Conservation (phyloP, 1,140 invertebrate genomes). For the Zophobas morio region DNA sequence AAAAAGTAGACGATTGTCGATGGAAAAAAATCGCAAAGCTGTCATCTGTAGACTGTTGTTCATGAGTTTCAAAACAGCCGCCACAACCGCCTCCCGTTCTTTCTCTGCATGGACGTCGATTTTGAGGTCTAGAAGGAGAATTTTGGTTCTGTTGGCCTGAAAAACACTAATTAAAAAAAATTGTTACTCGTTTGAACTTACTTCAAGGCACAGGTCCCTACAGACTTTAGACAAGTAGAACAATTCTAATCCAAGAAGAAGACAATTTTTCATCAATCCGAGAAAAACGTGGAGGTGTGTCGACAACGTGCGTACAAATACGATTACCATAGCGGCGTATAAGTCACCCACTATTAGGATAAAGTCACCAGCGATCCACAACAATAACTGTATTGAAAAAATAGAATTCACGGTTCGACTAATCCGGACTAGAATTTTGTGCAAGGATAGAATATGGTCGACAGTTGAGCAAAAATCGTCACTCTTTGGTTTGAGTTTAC, state of each 20-base stretch:
- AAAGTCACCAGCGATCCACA: constrained; percentile 20
- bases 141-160: constrained; percentile 37
- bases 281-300: neutral
- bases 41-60: constrained; percentile 34
- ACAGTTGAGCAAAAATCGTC: neutral
- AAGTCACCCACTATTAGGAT: constrained; percentile 31
- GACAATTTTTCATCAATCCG: neutral
- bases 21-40: constrained; percentile 17
- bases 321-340: constrained; percentile 11
- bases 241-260: neutral
- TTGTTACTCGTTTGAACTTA: too few species aligned
- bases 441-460: constrained; percentile 14
- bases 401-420: constrained; percentile 19
- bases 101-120: constrained; percentile 32
- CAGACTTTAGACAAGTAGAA: neutral
- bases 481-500: too few species aligned
- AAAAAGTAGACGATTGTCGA: constrained; percentile 1
- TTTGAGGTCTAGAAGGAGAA: constrained; percentile 13
- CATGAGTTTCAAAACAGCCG: constrained; percentile 34
- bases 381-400: constrained; percentile 37
- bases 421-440: constrained; percentile 1
- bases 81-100: constrained; percentile 6
- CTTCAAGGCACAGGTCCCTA: constrained; percentile 14
- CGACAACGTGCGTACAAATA: constrained; percentile 5
- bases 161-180: too few species aligned